Percentiles rank a stretch among this genome's conserved stretches.
phyloP scores from a whole-genome alignment of 1,140 invertebrate genomes.

The Drosophila teissieri region DNA sequence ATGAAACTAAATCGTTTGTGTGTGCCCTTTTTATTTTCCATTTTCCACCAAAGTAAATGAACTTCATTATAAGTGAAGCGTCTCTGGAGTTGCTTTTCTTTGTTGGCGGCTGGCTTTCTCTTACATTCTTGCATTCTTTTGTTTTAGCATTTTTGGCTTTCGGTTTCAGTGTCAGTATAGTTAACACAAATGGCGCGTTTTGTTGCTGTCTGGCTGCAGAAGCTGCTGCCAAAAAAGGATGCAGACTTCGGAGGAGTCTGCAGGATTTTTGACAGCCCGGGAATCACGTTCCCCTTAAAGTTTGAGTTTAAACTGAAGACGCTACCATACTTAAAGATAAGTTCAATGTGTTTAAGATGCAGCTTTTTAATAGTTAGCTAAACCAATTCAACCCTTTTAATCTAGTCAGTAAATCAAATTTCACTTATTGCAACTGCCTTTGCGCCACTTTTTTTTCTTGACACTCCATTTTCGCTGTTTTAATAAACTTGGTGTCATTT shows the following conservation, averaged over 20 bases:
- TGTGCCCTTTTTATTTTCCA: constrained; percentile 38
- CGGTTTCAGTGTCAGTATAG: constrained; percentile 48
- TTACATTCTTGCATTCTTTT: neutral
- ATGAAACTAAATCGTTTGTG: constrained; percentile 66
- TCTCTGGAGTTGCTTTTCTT: constrained; percentile 16
- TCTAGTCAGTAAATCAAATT: neutral
- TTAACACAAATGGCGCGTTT: constrained; percentile 22
- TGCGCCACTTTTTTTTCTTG: neutral
- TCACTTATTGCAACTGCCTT: neutral
- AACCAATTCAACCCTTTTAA: too few relatives aligned
- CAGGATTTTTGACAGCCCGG: constrained; percentile 7
- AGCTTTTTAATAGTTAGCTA: neutral
- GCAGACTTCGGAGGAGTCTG: constrained; percentile 5
- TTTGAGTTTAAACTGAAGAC: neutral
- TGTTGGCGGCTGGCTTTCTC: constrained; percentile 6
- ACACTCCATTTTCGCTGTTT: neutral
- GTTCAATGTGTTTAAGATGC: too few relatives aligned
- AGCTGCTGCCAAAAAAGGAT: constrained; percentile 10
- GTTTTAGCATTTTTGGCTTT: constrained; percentile 34
- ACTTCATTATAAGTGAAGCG: constrained; percentile 74
- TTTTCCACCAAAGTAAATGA: constrained; percentile 62
- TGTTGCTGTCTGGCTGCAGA: constrained; percentile 20
- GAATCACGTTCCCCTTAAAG: constrained; percentile 15
- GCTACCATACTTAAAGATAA: too few relatives aligned
- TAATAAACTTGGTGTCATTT: constrained; percentile 40